Percentiles rank a stretch among this genome's conserved stretches.
These are phyloP conservation scores for Hafferia zeledoni DNA, from an alignment of 2,797 vertebrate genomes.

Conservation along the genomic window DNA sequence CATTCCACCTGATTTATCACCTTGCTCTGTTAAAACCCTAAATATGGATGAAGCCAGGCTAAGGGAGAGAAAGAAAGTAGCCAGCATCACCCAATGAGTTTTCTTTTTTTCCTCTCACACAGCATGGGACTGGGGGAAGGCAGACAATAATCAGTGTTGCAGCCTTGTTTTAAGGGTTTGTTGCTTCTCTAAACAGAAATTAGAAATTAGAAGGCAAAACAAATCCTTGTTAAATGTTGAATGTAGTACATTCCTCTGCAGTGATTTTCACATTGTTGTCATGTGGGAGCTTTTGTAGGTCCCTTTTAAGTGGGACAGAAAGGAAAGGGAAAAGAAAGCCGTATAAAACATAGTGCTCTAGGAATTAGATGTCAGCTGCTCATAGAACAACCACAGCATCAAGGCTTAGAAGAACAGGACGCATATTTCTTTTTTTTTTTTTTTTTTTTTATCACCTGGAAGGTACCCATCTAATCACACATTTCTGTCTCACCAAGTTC, in stretches of 20 bases:
- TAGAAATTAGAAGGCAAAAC: neutral
- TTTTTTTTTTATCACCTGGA: neutral
- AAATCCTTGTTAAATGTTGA: neutral
- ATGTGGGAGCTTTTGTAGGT: neutral
- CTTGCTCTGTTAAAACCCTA: neutral
- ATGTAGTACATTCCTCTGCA: neutral
- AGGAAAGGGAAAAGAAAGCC: neutral
- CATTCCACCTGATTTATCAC: neutral
- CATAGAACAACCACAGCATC: neutral
- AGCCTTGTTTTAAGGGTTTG: neutral
- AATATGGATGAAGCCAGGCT: neutral
- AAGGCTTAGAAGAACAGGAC: neutral
- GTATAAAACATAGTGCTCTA: neutral
- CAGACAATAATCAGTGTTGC: neutral
- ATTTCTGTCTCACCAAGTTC: neutral
- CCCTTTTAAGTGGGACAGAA: neutral
- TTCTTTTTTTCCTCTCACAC: neutral
- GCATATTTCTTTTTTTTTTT: neutral
- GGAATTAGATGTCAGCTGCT: neutral
- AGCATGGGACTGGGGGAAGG: neutral
- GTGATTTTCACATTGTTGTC: too few relatives aligned
- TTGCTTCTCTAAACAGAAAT: neutral
- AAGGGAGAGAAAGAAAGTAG: neutral
- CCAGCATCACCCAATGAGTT: neutral
- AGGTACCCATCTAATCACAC: neutral